Evolutionary conservation across 30 jellyfish, hydroid and myxozoan species (phyloP), one percentile per base, ranked within the genome.

Genomic region (Aurelia aurita): DNA sequence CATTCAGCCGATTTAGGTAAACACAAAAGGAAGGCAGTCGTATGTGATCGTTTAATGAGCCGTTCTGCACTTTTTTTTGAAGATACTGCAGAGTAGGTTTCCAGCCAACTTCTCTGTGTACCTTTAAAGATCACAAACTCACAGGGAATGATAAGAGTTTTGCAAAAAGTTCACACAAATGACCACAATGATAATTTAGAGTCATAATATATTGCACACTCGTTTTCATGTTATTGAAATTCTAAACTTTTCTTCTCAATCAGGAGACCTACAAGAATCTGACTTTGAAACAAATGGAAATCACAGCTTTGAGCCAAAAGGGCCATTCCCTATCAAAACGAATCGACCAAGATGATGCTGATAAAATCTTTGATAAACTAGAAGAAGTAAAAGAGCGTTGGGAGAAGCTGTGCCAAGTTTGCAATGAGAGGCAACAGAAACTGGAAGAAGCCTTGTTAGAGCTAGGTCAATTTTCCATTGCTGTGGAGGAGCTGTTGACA

Each of bases 391-490:
- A 72, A 53, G 87, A 80, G 31, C 72, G 99, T 9, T 94, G 99
- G 99, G 95, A 94, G 12, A 89, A 94, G 39, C 58, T 94, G 55
- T 89, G 96, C 58, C 62, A 54, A 35, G 49, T 44, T 9, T 94
- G 90, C 64, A 81, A 94, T 58, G 91, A 94, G 39, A 59, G 89
- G 62, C 99, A 94, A 64, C 91, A 85, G 35, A 58, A 79, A 46
- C 90, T 94, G 28, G 99, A 94, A 45, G 99, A 89, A 16, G 93
- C 97, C 14, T 66, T 94, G 49, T 51, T 94, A 39, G 82, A 89
- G 34, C 97, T 86, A n/a, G 99, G 99, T 26, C 96, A 88, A 22
- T 94, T 84, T 57, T 91, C 97, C 6, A 63, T 88, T 35, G 99
- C 97, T 29, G 87, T 94, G 43, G 99, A 94, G 71, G 99, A 94